Percentiles rank a stretch among this genome's conserved stretches.
Conservation (phyloP, 2,797 vertebrate genomes). For the Sebastes flavidus region DNA sequence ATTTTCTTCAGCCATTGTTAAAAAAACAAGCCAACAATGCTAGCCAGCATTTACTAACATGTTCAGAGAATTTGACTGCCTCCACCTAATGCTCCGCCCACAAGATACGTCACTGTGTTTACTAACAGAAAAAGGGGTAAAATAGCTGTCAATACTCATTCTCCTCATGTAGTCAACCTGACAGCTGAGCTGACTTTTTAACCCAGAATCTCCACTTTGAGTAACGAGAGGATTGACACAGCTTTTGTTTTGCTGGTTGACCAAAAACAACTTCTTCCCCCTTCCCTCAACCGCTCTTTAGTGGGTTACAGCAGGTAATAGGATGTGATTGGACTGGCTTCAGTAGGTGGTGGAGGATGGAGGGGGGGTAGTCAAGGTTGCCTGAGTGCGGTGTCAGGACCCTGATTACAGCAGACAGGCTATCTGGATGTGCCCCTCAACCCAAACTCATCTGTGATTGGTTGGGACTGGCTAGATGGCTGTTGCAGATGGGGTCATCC, state of each 20-base stretch:
- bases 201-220: background rate
- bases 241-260: slow-evolving; percentile 4
- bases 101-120: no score
- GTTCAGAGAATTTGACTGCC: no score
- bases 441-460: slow-evolving; percentile 43
- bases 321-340: slow-evolving; percentile 21
- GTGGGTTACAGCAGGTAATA: slow-evolving; percentile 1
- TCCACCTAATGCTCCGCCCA: no score
- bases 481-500: slow-evolving; percentile 27
- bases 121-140: no score
- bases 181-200: background rate
- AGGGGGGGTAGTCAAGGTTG: slow-evolving; percentile 54
- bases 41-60: no score
- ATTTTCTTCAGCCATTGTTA: no score
- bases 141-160: background rate
- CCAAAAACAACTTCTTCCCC: background rate
- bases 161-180: background rate
- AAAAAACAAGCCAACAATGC: no score
- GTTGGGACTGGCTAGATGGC: slow-evolving; percentile 17
- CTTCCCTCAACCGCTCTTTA: background rate
- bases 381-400: slow-evolving; percentile 39
- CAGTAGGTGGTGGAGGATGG: slow-evolving; percentile 29
- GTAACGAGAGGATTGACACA: background rate
- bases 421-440: slow-evolving; percentile 47
- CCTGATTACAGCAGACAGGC: slow-evolving; percentile 62